Evolutionary conservation across 2,888 invertebrate genomes (phyloP), one percentile per base, ranked within the genome.

Genomic region (Gymnosoma rotundatum): DNA sequence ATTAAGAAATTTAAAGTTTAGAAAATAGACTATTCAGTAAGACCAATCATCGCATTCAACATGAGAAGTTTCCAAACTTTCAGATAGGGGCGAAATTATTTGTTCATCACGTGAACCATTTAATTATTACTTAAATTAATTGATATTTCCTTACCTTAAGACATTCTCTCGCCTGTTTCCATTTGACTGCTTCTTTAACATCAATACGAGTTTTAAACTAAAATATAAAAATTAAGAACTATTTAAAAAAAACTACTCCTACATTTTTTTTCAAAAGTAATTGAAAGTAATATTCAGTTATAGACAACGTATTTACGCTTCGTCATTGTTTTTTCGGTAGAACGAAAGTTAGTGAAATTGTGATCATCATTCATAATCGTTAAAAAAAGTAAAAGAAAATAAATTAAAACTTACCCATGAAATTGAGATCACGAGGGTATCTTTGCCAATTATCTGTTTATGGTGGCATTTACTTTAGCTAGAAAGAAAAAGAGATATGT

Each of bases 11-110:
- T n/a, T n/a, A n/a, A n/a, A n/a, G n/a, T n/a, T n/a, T n/a, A n/a
- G n/a, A n/a, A n/a, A n/a, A 18, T 56, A 54, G 21, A 9, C 12
- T 60, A 2, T 45, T 87, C 87, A 87, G 87, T 86, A 87, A 88
- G 87, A 88, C 91, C 89, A 91, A 91, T 90, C 89, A 80, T 88
- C 90, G 89, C 89, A 89, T 86, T 90, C 89, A 90, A 88, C 90
- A 90, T 86, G 85, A 81, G 86, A 78, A 61, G 78, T 69, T 72
- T 52, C 50, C 58, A 74, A 38, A 61, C 72, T 45, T 86, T 86
- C 86, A 86, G 84, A 63, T 87, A 86, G 86, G 86, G 86, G 86
- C 87, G 83, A 85, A 85, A 87, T 74, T 78, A 54, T 45, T 18
- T 50, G 50, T 9, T 50, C 50, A 50, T 50, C 50, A 50, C 8